Evolutionary conservation across 2,888 invertebrate genomes (phyloP).

Genomic region (Tinea pellionella): DNA sequence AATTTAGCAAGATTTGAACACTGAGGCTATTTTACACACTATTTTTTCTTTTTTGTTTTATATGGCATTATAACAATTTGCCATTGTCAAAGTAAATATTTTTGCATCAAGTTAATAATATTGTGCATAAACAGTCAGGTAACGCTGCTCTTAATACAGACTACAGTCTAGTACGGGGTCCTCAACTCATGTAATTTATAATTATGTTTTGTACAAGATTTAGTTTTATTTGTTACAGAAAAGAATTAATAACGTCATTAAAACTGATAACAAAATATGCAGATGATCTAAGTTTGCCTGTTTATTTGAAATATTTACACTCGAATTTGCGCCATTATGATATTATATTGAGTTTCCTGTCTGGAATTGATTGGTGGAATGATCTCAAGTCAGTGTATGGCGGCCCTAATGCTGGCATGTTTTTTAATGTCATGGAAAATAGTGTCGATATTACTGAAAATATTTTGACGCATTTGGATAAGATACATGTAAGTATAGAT

Average conservation of each 20-base stretch:
- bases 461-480: constrained; percentile 45
- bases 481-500: constrained; percentile 45
- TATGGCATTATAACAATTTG: too few relatives aligned
- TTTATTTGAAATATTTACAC: constrained; percentile 52
- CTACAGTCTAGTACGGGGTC: too few relatives aligned
- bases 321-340: constrained; percentile 42
- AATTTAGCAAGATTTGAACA: too few relatives aligned
- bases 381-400: constrained; percentile 35
- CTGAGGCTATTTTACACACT: too few relatives aligned
- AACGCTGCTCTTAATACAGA: too few relatives aligned
- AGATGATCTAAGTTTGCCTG: constrained; percentile 43
- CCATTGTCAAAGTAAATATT: too few relatives aligned
- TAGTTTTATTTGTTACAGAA: constrained; percentile 28
- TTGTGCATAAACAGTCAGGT: too few relatives aligned
- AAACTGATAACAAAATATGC: constrained; percentile 39
- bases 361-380: constrained; percentile 54
- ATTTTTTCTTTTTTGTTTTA: too few relatives aligned
- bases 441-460: constrained; percentile 45
- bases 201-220: too few relatives aligned
- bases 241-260: constrained; percentile 30
- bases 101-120: too few relatives aligned
- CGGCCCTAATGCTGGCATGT: constrained; percentile 34
- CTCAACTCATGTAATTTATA: too few relatives aligned
- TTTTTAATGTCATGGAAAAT: constrained; percentile 41
- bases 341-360: constrained; percentile 41